Evolutionary conservation across 2,888 invertebrate species (phyloP).

Genomic region (Lepidochitona cinerea): DNA sequence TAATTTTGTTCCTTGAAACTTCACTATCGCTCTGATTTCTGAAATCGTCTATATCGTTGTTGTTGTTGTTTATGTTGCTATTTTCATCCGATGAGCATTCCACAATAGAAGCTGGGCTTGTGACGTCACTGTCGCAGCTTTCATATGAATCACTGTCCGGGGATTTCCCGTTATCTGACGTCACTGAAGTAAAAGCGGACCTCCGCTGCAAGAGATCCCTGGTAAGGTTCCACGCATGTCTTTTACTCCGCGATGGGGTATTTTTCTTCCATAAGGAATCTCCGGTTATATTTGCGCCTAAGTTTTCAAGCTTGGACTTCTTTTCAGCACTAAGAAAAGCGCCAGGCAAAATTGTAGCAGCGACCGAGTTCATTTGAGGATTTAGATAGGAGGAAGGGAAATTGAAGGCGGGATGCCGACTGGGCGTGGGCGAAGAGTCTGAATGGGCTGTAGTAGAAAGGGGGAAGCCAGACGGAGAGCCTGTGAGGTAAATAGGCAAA

Average conservation of each 20-base stretch:
- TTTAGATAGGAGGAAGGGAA: neutral
- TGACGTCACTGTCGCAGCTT: neutral
- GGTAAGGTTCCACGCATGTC: neutral
- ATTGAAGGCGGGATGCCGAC: slow-evolving; percentile 4
- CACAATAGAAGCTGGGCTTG: neutral
- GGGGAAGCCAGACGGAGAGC: slow-evolving; percentile 14
- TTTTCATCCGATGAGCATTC: neutral
- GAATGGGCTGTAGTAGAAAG: slow-evolving; percentile 7
- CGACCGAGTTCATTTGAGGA: neutral
- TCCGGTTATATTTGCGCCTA: neutral
- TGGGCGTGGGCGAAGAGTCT: neutral
- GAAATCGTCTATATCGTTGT: too few relatives aligned
- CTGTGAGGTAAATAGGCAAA: slow-evolving; percentile 6
- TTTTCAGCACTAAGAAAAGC: neutral
- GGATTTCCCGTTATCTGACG: neutral
- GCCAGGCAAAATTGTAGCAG: neutral
- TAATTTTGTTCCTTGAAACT: too few relatives aligned
- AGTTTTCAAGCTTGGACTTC: neutral
- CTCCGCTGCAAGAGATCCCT: neutral
- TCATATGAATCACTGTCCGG: neutral
- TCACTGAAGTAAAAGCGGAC: neutral
- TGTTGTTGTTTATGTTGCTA: neutral
- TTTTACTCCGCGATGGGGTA: neutral
- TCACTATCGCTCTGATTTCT: too few relatives aligned
- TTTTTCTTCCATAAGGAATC: neutral